A percentile compares a stretch with the other conserved stretches of the same genome.
These are phyloP conservation scores for Aporophyla nigra DNA, from an alignment of 2,888 invertebrate genomes.

Conservation along the genomic window DNA sequence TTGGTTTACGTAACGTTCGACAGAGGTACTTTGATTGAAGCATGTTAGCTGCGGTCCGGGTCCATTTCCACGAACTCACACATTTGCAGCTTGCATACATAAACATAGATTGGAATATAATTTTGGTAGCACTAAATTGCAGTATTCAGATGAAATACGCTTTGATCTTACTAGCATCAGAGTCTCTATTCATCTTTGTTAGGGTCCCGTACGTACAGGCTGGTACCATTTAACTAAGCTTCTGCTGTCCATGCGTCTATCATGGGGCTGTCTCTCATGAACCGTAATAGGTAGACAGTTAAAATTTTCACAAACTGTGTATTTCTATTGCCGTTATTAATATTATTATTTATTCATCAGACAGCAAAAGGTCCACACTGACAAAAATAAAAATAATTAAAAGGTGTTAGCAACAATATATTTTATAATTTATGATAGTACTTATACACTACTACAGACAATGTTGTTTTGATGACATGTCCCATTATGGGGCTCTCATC, in stretches of 20 bases:
- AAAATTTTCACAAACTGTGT: too few species aligned
- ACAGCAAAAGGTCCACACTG: too few species aligned
- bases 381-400: too few species aligned
- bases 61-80: conserved; percentile 23
- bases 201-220: neutral
- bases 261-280: too few species aligned
- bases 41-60: conserved; percentile 27
- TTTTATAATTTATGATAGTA: too few species aligned
- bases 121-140: neutral
- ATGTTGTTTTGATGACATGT: too few species aligned
- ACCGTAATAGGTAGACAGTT: too few species aligned
- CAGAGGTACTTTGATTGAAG: conserved; percentile 36
- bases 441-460: too few species aligned
- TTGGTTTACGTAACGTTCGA: conserved; percentile 17
- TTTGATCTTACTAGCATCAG: neutral
- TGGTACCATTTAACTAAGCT: neutral
- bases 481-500: too few species aligned
- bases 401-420: too few species aligned
- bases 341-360: too few species aligned
- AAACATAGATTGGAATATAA: neutral
- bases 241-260: neutral
- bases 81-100: neutral
- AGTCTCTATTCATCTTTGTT: neutral
- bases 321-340: too few species aligned
- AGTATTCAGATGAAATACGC: neutral